Conservation (phyloP, 2,888 invertebrate species). For the Scaptomyza tumidula region DNA sequence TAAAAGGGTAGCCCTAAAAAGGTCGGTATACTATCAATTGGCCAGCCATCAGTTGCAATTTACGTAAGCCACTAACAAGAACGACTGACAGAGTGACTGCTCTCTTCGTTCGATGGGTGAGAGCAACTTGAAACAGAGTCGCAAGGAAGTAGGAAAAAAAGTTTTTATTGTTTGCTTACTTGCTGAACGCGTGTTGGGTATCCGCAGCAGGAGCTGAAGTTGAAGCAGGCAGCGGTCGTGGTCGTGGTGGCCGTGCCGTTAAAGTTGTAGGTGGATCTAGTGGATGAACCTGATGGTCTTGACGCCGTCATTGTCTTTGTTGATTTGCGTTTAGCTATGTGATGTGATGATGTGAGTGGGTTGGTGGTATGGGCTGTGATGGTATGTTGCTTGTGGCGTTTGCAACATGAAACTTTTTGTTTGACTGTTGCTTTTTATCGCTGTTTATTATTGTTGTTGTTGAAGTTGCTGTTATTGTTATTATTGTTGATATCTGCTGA, state of each 20-base stretch:
- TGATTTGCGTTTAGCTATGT: constrained; percentile 65
- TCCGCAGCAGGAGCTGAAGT: constrained; percentile 32
- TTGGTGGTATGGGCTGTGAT: neutral
- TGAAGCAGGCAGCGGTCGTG: neutral
- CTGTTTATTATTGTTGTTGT: constrained; percentile 39
- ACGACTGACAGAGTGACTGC: constrained; percentile 43
- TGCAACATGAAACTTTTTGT: constrained; percentile 66
- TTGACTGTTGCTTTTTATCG: constrained; percentile 63
- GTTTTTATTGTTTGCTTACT: constrained; percentile 78
- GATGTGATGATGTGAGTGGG: constrained; percentile 21
- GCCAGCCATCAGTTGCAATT: constrained; percentile 58
- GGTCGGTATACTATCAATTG: constrained; percentile 16
- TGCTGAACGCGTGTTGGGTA: constrained; percentile 65
- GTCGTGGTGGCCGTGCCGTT: neutral
- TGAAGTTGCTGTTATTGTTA: constrained; percentile 46
- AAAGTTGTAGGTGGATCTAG: constrained; percentile 23
- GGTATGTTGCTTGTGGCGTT: constrained; percentile 47
- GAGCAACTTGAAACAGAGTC: constrained; percentile 11
- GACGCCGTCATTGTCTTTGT: constrained; percentile 67
- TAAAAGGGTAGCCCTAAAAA: constrained; percentile 44
- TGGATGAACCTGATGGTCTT: constrained; percentile 47
- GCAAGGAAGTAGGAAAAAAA: constrained; percentile 41
- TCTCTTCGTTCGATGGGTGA: constrained; percentile 22
- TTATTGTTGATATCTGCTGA: constrained; percentile 53
- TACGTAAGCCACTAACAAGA: constrained; percentile 51